A percentile compares a stretch with the other conserved stretches of the same genome.
phyloP scores from a whole-genome alignment of 2,888 invertebrate genomes.

The Mimumesa dahlbomi region DNA sequence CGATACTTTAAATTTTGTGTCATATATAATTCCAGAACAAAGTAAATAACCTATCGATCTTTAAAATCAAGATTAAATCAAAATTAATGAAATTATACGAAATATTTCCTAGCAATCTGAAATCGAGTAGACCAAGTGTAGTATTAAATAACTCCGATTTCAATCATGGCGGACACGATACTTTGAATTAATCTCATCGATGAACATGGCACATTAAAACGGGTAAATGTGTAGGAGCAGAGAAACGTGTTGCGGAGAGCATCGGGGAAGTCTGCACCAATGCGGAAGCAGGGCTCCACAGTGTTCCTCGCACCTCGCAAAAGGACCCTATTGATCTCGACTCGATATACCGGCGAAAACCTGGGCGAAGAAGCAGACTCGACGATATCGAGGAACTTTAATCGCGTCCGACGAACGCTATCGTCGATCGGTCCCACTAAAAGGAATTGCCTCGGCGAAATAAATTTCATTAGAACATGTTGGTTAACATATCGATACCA shows the following conservation, averaged over 20 bases:
- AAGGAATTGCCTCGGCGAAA: conserved; percentile 14
- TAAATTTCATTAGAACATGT: conserved; percentile 19
- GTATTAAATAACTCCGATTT: conserved; percentile 20
- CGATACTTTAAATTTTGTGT: too few species aligned
- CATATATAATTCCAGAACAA: too few species aligned
- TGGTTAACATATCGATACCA: too few species aligned
- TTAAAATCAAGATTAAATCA: too few species aligned
- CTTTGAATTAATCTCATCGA: conserved; percentile 17
- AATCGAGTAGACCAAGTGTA: too few species aligned
- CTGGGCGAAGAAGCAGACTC: conserved; percentile 18
- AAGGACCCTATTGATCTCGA: conserved; percentile 41
- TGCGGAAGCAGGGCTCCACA: conserved; percentile 37
- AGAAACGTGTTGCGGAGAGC: not conserved
- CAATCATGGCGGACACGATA: conserved; percentile 2
- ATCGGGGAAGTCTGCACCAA: conserved; percentile 29
- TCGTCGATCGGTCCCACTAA: conserved; percentile 11
- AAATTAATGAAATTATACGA: too few species aligned
- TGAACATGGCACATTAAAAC: conserved; percentile 3
- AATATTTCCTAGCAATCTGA: too few species aligned
- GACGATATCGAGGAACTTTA: conserved; percentile 9
- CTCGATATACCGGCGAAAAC: conserved; percentile 17
- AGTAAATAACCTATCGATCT: too few species aligned
- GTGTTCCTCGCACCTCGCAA: conserved; percentile 31
- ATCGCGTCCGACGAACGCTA: conserved; percentile 9
- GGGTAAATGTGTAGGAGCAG: not conserved